Evolutionary conservation across 2,797 vertebrate species (phyloP).

Genomic region (Phrynocephalus guinanensis): DNA sequence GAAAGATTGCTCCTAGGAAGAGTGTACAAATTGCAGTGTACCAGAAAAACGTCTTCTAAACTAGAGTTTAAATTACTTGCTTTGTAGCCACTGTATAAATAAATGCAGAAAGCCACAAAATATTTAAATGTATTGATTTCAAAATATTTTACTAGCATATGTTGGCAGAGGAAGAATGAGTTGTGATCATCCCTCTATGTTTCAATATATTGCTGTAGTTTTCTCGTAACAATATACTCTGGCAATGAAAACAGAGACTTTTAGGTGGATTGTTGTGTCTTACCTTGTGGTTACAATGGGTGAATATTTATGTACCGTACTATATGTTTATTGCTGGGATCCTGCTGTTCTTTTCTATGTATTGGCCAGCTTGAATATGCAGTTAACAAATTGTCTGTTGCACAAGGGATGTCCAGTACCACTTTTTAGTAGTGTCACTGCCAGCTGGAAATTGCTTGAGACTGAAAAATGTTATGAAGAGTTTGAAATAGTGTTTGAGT

Average conservation of each 20-base stretch:
- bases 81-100: neutral
- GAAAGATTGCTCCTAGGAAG: slow-evolving; percentile 50
- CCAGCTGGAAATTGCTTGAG: too few species aligned
- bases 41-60: neutral
- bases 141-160: neutral
- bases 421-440: too few species aligned
- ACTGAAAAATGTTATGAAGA: neutral
- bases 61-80: neutral
- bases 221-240: neutral
- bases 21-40: slow-evolving; percentile 32
- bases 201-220: neutral
- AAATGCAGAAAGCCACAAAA: neutral
- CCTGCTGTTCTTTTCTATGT: neutral
- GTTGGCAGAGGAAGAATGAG: neutral
- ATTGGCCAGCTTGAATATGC: neutral
- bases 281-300: neutral
- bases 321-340: neutral
- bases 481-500: neutral
- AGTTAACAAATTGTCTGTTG: neutral
- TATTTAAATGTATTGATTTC: neutral
- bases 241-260: neutral
- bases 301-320: neutral
- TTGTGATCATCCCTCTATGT: neutral
- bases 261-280: neutral
- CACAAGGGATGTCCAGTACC: neutral